Evolutionary conservation across 2,113 vertebrate species (phyloP).

Genomic region (Triplophysa rosa): DNA sequence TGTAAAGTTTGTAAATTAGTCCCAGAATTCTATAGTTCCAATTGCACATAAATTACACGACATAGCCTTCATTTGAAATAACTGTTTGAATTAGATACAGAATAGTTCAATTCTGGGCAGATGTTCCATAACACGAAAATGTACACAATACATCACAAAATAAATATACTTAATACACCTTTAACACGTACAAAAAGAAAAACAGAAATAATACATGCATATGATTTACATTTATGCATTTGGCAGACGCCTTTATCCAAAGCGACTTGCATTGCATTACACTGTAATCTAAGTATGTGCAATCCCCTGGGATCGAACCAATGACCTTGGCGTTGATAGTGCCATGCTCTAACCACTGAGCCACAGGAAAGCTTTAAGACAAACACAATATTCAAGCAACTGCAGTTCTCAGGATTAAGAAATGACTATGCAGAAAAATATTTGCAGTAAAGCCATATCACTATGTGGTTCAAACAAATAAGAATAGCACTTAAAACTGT

Average conservation of each 20-base stretch:
- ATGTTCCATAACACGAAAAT: neutral
- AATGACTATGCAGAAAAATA: neutral
- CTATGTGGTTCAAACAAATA: neutral
- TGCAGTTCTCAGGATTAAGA: neutral
- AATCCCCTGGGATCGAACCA: too few species aligned
- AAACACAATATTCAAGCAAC: neutral
- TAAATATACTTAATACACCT: neutral
- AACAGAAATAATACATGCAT: slow-evolving; percentile 4
- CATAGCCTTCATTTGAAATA: neutral
- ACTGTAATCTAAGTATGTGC: too few species aligned
- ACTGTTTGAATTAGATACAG: neutral
- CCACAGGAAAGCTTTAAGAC: too few species aligned
- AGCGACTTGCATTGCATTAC: too few species aligned
- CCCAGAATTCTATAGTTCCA: neutral
- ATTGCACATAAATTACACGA: neutral
- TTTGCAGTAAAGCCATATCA: slow-evolving; percentile 8
- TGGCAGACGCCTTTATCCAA: too few species aligned
- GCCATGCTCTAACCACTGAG: too few species aligned
- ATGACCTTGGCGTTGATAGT: too few species aligned
- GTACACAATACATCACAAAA: neutral
- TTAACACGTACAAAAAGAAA: neutral
- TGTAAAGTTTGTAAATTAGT: neutral
- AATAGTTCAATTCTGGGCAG: neutral
- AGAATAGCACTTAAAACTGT: neutral
- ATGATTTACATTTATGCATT: neutral